Evolutionary conservation across 1,140 invertebrate species (phyloP).

Genomic region (Orius insidiosus): DNA sequence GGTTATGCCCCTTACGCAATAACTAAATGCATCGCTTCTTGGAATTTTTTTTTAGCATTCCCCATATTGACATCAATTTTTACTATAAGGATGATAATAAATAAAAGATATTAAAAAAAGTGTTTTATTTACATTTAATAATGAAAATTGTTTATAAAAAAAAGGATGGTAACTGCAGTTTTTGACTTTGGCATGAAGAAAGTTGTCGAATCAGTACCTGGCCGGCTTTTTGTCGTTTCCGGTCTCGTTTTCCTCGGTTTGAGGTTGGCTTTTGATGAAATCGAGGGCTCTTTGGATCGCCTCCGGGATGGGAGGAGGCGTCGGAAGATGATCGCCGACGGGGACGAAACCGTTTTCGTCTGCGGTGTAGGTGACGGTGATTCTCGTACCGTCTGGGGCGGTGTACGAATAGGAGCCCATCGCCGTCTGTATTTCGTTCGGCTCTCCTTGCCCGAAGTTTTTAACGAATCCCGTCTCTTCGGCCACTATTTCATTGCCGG

Average conservation of each 20-base stretch:
- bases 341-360: conserved; percentile 48
- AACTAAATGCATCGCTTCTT: too few species aligned
- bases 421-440: conserved; percentile 37
- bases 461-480: conserved; percentile 49
- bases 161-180: too few species aligned
- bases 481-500: conserved; percentile 46
- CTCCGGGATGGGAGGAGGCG: conserved; percentile 49
- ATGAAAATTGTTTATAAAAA: too few species aligned
- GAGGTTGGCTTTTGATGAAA: conserved; percentile 27
- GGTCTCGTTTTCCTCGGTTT: background rate
- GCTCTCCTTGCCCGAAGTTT: conserved; percentile 33
- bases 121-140: too few species aligned
- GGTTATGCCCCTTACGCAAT: too few species aligned
- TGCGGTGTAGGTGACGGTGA: conserved; percentile 50
- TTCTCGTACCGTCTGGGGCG: conserved; percentile 50
- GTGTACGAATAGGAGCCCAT: conserved; percentile 46
- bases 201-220: too few species aligned
- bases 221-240: too few species aligned
- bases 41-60: too few species aligned
- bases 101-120: too few species aligned
- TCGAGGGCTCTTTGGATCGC: conserved; percentile 55
- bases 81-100: too few species aligned
- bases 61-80: too few species aligned
- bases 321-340: conserved; percentile 41
- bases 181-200: too few species aligned